A percentile compares a stretch with the other conserved stretches of the same genome.
phyloP scores from a whole-genome alignment of 2,113 vertebrate genomes.

The Dromiciops gliroides region DNA sequence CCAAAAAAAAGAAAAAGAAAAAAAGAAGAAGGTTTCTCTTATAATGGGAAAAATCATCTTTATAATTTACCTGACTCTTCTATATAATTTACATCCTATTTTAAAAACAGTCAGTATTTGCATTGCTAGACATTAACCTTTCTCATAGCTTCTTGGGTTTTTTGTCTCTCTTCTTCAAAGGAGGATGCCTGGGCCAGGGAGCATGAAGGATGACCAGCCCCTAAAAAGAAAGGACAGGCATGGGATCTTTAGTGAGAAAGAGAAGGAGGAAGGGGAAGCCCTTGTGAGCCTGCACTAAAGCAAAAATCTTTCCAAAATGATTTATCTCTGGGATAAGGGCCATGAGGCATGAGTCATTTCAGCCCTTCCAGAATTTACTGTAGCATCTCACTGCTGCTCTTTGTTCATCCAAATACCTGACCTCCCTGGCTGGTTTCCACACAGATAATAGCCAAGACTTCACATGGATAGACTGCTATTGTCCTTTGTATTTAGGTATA shows the following conservation, averaged over 20 bases:
- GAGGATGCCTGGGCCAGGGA: background rate
- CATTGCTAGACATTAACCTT: background rate
- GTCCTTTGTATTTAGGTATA: constrained; percentile 1
- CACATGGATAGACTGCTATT: background rate
- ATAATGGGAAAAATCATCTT: background rate
- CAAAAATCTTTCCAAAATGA: constrained; percentile 12
- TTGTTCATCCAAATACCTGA: background rate
- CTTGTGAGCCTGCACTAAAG: background rate
- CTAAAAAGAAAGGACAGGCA: background rate
- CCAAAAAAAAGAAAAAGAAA: too few species aligned
- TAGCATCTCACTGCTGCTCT: background rate
- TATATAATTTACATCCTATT: background rate
- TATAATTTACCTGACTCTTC: background rate
- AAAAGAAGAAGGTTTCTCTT: background rate
- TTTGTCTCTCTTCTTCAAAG: background rate
- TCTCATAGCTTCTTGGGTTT: background rate
- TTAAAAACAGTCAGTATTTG: background rate
- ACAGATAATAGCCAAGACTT: constrained; percentile 9
- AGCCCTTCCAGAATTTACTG: background rate
- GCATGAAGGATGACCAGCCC: background rate
- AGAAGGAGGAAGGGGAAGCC: background rate
- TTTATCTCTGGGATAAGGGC: background rate
- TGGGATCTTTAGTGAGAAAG: background rate
- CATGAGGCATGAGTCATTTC: constrained; percentile 3
- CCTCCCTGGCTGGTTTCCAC: background rate